A percentile compares a stretch with the other conserved stretches of the same genome.
Conservation (phyloP, 2,888 invertebrate species). For the Hemithea aestivaria region DNA sequence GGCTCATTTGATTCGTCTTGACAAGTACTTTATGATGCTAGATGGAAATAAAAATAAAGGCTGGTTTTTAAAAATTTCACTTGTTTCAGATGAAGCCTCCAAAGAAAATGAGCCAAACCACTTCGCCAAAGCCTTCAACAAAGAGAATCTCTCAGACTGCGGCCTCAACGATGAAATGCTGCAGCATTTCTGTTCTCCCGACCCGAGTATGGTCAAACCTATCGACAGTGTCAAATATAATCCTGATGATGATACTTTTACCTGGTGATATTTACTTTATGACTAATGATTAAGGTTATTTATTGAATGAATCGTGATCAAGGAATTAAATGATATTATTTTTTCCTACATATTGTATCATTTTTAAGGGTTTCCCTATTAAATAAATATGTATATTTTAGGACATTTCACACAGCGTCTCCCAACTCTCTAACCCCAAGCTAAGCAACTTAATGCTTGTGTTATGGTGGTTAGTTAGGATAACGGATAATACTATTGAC, state of each 20-base stretch:
- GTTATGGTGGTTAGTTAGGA: too few relatives aligned
- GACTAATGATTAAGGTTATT: constrained; percentile 20
- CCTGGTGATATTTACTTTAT: constrained; percentile 54
- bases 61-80: too few relatives aligned
- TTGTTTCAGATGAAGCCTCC: constrained; percentile 65
- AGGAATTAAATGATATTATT: constrained; percentile 39
- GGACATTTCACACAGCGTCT: too few relatives aligned
- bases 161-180: constrained; percentile 83
- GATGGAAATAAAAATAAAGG: too few relatives aligned
- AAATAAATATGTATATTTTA: too few relatives aligned
- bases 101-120: constrained; percentile 71
- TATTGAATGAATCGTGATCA: constrained; percentile 36
- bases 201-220: constrained; percentile 70
- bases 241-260: constrained; percentile 77
- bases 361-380: too few relatives aligned
- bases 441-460: too few relatives aligned
- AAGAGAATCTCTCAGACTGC: constrained; percentile 93
- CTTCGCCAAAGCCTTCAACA: constrained; percentile 84
- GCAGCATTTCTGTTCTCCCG: constrained; percentile 82
- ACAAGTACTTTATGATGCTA: too few relatives aligned
- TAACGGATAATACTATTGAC: too few relatives aligned
- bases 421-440: too few relatives aligned
- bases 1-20: too few relatives aligned
- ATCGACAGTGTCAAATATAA: constrained; percentile 84
- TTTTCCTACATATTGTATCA: constrained; percentile 27